Evolutionary conservation across 2,113 vertebrate species (phyloP).

Genomic region (Cariama cristata): DNA sequence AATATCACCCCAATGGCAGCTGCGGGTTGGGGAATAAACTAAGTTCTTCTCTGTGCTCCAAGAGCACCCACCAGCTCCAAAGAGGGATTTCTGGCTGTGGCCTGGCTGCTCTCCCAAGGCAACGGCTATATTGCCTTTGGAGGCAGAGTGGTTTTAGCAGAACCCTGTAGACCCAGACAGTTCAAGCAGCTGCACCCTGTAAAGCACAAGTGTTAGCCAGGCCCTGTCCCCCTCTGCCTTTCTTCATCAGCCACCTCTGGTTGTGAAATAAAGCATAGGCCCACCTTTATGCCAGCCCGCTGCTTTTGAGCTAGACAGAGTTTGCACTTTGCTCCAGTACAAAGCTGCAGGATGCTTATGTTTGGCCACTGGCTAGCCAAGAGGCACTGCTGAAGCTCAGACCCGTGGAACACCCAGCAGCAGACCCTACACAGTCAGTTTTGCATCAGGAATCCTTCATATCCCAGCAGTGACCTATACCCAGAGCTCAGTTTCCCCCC

Average conservation of each 20-base stretch:
- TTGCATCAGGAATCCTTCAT: neutral
- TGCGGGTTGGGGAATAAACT: conserved; percentile 24
- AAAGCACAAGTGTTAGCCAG: neutral
- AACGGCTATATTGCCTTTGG: neutral
- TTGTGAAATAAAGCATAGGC: neutral
- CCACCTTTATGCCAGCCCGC: neutral
- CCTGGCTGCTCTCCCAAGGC: neutral
- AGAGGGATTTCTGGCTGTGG: neutral
- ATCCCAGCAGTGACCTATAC: neutral
- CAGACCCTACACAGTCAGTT: neutral
- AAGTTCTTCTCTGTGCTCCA: neutral
- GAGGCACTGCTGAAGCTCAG: neutral
- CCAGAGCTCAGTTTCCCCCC: neutral
- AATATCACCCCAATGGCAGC: conserved; percentile 4
- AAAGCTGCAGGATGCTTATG: rapidly evolving
- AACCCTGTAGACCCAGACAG: neutral
- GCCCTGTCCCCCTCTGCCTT: neutral
- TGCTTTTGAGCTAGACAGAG: neutral
- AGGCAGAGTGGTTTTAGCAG: neutral
- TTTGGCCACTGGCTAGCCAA: neutral
- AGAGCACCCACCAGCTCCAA: neutral
- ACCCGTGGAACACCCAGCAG: neutral
- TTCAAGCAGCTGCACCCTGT: neutral
- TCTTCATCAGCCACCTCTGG: neutral
- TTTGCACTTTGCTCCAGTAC: neutral